Conservation (phyloP, 2,888 invertebrate genomes). For the Dastarcus helophoroides region DNA sequence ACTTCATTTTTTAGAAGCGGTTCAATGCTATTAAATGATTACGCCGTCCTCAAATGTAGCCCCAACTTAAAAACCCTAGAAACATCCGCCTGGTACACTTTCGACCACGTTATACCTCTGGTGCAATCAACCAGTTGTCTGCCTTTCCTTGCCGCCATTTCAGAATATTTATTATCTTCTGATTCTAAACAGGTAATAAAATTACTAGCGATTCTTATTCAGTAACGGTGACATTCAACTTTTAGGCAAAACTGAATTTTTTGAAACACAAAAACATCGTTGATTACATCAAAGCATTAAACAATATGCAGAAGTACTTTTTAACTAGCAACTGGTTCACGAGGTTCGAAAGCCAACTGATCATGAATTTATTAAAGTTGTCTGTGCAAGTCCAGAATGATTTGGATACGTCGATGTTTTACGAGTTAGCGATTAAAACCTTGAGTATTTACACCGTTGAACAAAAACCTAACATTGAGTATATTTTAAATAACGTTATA, state of each 20-base stretch:
- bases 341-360: conserved; percentile 48
- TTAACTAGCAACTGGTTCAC: conserved; percentile 51
- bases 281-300: conserved; percentile 38
- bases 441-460: conserved; percentile 48
- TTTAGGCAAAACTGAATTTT: conserved; percentile 34
- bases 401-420: conserved; percentile 42
- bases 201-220: neutral
- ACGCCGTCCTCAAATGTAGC: conserved; percentile 31
- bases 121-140: conserved; percentile 37
- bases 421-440: conserved; percentile 47
- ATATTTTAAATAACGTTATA: conserved; percentile 46
- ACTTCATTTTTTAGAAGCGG: conserved; percentile 29
- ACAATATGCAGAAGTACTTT: conserved; percentile 26
- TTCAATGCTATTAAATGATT: conserved; percentile 40
- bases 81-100: conserved; percentile 36
- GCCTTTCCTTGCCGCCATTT: conserved; percentile 35
- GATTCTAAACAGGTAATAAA: conserved; percentile 19
- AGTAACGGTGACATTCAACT: conserved; percentile 6
- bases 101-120: conserved; percentile 39
- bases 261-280: conserved; percentile 31
- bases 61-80: conserved; percentile 38
- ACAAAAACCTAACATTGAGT: conserved; percentile 46
- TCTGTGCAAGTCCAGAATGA: conserved; percentile 27
- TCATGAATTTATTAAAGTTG: conserved; percentile 42
- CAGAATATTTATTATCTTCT: conserved; percentile 23